Evolutionary conservation across 2,113 vertebrate species (phyloP).

Genomic region (Sinocyclocheilus maitianheensis): DNA sequence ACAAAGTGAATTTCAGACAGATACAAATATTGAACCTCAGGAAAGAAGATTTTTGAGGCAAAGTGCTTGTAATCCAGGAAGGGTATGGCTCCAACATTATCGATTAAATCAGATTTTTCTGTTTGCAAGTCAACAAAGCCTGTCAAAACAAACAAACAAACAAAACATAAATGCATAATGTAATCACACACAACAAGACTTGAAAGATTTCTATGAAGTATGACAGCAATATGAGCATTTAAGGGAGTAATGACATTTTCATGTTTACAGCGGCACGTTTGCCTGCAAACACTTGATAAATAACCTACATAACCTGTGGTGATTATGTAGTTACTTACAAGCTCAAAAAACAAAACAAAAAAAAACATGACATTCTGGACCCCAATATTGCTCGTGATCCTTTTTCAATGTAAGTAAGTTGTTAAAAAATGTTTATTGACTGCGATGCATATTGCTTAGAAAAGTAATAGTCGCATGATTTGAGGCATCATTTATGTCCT

Average conservation of each 20-base stretch:
- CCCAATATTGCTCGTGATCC: too few species aligned
- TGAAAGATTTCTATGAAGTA: neutral
- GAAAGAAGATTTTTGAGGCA: constrained; percentile 92
- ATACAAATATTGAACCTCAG: constrained; percentile 80
- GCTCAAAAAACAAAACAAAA: too few species aligned
- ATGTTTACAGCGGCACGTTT: neutral
- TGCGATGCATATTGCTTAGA: too few species aligned
- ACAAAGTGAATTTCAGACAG: neutral
- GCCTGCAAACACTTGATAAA: neutral
- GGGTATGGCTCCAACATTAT: constrained; percentile 87
- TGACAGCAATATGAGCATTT: neutral
- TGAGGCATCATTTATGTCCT: neutral
- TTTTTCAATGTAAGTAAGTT: too few species aligned
- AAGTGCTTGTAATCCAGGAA: constrained; percentile 98
- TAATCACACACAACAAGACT: neutral
- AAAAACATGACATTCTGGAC: too few species aligned
- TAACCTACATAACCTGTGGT: too few species aligned
- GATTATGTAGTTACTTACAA: too few species aligned
- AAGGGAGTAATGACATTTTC: neutral
- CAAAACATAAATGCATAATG: neutral
- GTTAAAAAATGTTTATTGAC: too few species aligned
- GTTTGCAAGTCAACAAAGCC: constrained; percentile 97
- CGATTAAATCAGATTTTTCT: constrained; percentile 86
- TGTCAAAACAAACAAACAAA: constrained; percentile 58
- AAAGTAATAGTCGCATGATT: too few species aligned